A percentile compares a stretch with the other conserved stretches of the same genome.
These are phyloP conservation scores for Acronicta psi DNA, from an alignment of 2,888 invertebrate species.

Conservation along the genomic window DNA sequence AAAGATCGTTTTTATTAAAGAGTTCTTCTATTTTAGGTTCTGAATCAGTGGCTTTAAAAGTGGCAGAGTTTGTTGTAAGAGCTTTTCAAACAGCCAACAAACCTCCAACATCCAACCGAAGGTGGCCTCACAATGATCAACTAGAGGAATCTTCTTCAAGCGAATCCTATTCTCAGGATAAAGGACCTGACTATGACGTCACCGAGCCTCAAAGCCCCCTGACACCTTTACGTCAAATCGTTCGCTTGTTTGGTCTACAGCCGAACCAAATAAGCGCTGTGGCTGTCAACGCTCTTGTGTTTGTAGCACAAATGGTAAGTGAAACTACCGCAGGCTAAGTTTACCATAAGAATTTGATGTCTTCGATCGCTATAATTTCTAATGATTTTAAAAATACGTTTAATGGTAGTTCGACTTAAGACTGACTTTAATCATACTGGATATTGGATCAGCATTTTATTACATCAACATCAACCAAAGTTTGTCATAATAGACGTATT, in stretches of 20 bases:
- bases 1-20: not conserved
- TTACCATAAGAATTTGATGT: not conserved
- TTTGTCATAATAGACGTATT: too few species aligned
- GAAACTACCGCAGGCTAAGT: not conserved
- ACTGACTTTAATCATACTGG: too few species aligned
- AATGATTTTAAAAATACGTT: not conserved
- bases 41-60: constrained; percentile 82
- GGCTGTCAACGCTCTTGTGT: constrained; percentile 94
- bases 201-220: constrained; percentile 88
- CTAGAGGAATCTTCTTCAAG: constrained; percentile 54
- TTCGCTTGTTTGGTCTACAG: constrained; percentile 93
- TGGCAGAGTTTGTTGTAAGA: constrained; percentile 83
- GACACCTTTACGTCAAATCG: constrained; percentile 83
- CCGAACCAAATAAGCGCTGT: constrained; percentile 93
- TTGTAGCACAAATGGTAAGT: constrained; percentile 94
- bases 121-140: constrained; percentile 57
- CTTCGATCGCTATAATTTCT: not conserved
- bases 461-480: too few species aligned
- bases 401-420: too few species aligned
- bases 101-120: constrained; percentile 50
- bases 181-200: constrained; percentile 63
- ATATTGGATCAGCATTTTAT: too few species aligned
- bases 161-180: constrained; percentile 60
- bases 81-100: constrained; percentile 77
- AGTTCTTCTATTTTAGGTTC: constrained; percentile 70